Conservation (phyloP, 2,113 vertebrate species). For the Paedocypris sp. region DNA sequence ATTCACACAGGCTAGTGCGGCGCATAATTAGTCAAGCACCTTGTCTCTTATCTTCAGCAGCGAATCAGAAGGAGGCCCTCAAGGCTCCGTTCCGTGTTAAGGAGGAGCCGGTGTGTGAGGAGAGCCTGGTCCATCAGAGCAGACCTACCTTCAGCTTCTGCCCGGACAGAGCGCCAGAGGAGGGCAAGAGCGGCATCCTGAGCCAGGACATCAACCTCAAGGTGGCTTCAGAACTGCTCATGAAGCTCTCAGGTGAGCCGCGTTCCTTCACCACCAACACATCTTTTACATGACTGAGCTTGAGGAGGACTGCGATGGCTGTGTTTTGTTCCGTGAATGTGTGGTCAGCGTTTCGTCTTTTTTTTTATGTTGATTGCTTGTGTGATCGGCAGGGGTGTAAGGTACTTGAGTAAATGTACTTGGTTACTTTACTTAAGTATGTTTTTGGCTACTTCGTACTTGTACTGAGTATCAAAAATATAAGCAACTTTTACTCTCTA, state of each 20-base stretch:
- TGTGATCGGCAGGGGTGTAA: too few species aligned
- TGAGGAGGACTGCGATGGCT: too few species aligned
- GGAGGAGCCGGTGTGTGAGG: conserved; percentile 83
- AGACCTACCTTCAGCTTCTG: conserved; percentile 58
- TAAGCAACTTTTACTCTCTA: too few species aligned
- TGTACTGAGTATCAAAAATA: too few species aligned
- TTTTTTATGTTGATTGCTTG: too few species aligned
- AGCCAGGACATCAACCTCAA: conserved; percentile 86
- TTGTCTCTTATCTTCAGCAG: conserved; percentile 61
- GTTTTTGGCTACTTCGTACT: too few species aligned
- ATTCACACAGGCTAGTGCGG: too few species aligned
- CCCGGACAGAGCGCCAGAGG: conserved; percentile 59
- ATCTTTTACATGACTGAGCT: too few species aligned
- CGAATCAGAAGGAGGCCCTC: conserved; percentile 90
- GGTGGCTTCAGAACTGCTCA: conserved; percentile 93
- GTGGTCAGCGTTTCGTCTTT: too few species aligned
- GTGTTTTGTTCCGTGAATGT: too few species aligned
- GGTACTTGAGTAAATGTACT: too few species aligned
- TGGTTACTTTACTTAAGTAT: too few species aligned
- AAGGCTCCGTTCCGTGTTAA: conserved; percentile 86
- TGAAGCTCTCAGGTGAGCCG: conserved; percentile 88
- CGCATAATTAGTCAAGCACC: background rate
- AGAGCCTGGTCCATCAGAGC: conserved; percentile 59
- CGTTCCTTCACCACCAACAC: background rate
- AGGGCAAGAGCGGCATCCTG: conserved; percentile 66